Conservation (phyloP, 2,888 invertebrate genomes). For the Meiosimyza platycephala region DNA sequence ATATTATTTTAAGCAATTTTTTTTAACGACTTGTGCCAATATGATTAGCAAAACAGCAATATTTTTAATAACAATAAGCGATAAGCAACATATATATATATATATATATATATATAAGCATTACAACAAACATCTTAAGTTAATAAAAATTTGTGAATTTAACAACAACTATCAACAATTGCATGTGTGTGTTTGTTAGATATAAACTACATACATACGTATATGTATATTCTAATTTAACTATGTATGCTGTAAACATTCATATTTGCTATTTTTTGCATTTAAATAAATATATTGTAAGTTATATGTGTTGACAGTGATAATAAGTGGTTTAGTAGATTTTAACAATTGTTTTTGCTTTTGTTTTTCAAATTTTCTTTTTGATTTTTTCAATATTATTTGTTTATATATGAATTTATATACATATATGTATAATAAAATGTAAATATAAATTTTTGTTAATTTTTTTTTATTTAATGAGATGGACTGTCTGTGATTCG, state of each 20-base stretch:
- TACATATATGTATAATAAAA: neutral
- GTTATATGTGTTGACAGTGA: slow-evolving; percentile 15
- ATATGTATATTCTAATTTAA: slow-evolving; percentile 10
- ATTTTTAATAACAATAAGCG: neutral
- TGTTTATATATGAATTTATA: neutral
- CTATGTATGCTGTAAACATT: neutral
- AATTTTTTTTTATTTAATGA: slow-evolving; percentile 53
- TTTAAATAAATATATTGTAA: slow-evolving; percentile 15
- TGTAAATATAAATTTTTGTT: slow-evolving; percentile 4
- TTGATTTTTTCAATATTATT: neutral
- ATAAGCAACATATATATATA: neutral
- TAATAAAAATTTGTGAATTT: too few species aligned
- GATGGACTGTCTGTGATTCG: slow-evolving; percentile 67
- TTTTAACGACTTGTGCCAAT: neutral
- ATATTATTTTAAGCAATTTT: neutral
- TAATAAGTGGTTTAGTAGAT: slow-evolving; percentile 19
- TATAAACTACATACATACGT: neutral
- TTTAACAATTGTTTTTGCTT: slow-evolving; percentile 19
- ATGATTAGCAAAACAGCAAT: neutral
- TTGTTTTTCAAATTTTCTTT: slow-evolving; percentile 20
- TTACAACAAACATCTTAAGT: neutral
- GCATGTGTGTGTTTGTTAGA: slow-evolving; percentile 4
- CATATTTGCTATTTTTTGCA: neutral
- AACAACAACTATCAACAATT: slow-evolving; percentile 1
- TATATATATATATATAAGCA: neutral